Evolutionary conservation across 2,113 vertebrate genomes (phyloP).

Genomic region (Cettia cetti): DNA sequence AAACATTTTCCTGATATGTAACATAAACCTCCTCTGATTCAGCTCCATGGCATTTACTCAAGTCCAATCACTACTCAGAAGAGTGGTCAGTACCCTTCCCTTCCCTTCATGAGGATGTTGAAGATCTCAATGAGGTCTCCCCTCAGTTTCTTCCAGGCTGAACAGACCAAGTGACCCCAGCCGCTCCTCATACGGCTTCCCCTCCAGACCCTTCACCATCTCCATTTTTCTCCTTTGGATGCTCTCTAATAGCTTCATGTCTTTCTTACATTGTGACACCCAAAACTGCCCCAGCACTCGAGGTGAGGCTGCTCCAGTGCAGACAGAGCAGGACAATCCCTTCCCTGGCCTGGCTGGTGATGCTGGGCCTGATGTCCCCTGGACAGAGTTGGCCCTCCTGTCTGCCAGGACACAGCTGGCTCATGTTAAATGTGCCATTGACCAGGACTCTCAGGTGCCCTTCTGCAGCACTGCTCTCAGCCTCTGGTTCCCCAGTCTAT

Average conservation of each 20-base stretch:
- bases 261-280: background rate
- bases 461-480: background rate
- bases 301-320: background rate
- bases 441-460: no score
- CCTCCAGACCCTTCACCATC: no score
- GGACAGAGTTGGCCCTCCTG: background rate
- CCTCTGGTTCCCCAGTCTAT: background rate
- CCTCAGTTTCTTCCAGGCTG: background rate
- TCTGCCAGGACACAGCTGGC: background rate
- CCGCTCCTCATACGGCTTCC: accelerated
- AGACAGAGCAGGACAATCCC: background rate
- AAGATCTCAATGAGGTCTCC: background rate
- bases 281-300: accelerated
- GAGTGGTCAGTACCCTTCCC: no score
- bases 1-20: background rate
- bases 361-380: background rate
- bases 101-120: background rate
- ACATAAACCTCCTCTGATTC: background rate
- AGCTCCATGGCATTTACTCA: background rate
- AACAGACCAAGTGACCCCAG: background rate
- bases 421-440: accelerated
- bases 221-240: background rate
- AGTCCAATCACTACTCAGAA: background rate
- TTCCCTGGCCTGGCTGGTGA: accelerated
- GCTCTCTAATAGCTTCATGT: background rate